A percentile compares a stretch with the other conserved stretches of the same genome.
These are phyloP conservation scores for Pyrochroa serraticornis DNA, from an alignment of 2,888 invertebrate genomes.

Conservation along the genomic window DNA sequence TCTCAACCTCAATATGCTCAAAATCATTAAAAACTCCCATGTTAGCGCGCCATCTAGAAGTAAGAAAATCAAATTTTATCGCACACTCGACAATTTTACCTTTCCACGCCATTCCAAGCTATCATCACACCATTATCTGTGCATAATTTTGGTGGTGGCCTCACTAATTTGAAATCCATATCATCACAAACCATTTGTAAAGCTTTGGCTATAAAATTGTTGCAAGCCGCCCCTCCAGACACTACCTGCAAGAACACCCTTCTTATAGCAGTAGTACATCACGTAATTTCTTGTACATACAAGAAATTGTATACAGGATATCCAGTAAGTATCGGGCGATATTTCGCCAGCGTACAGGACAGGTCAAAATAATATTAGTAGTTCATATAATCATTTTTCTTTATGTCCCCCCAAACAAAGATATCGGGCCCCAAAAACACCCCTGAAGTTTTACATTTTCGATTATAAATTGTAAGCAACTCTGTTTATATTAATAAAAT, in stretches of 20 bases:
- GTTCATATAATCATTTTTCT: too few species aligned
- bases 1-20: slow-evolving; percentile 65
- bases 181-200: slow-evolving; percentile 71
- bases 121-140: slow-evolving; percentile 99
- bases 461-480: slow-evolving; percentile 1
- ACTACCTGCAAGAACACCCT: slow-evolving; percentile 74
- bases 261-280: too few species aligned
- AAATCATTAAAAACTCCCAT: slow-evolving; percentile 60
- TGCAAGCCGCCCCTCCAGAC: slow-evolving; percentile 97
- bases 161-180: slow-evolving; percentile 68
- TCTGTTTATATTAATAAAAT: neutral
- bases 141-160: slow-evolving; percentile 85
- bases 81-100: slow-evolving; percentile 46
- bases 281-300: slow-evolving; percentile 1
- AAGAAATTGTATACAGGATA: neutral
- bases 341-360: too few species aligned
- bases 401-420: too few species aligned
- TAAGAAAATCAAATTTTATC: slow-evolving; percentile 28
- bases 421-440: too few species aligned
- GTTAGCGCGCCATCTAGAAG: slow-evolving; percentile 46
- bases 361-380: too few species aligned
- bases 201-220: slow-evolving; percentile 77
- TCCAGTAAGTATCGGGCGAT: neutral
- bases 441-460: too few species aligned
- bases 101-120: slow-evolving; percentile 97